Evolutionary conservation across 1,140 invertebrate genomes (phyloP), one percentile per base, ranked within the genome.

Genomic region (Drosophila equinoxialis): DNA sequence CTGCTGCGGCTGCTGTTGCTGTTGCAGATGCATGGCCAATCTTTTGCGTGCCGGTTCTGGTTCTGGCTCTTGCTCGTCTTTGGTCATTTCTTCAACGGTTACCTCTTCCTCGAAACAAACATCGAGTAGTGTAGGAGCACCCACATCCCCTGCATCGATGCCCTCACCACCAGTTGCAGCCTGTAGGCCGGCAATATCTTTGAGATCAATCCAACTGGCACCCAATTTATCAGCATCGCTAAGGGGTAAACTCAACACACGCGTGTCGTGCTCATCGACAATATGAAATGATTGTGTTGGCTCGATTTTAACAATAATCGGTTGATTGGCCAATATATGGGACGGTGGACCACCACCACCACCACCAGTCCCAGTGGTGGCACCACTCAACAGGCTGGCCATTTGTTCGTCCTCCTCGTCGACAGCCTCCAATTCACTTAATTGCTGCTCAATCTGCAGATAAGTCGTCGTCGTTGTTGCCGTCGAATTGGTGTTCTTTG

Each of bases 201-300:
- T 91, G 10, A 91, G 73, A 71, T 91, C 90, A 13, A 91, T 91
- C 90, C 90, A 91, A 30, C 90, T 91, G 63, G 90, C 90, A 0
- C 90, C 90, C 55, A 91, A 35, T 30, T 90, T 90, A 58, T 91
- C 90, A 0, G 71, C 85, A 60, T 91, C 90, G 17, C 72, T 90
- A 1, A 91, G 59, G 0, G 90, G 90, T 67, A 91, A 60, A 35
- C 90, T 91, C 0, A 91, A 57, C 1, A 91, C 90, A 1, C 90
- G 70, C 11, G 90, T 91, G 23, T 91, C 90, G 8, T 79, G 78
- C 73, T 91, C 90, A 39, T 91, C 90, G 17, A 91, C 78, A 8
- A 91, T 90, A 54, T 90, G 84, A 63, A 91, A 91, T 1, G 90
- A 79, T 42, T 91, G 90, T 17, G 90, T 90, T 6, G 90, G 90